phyloP scores from a whole-genome alignment of 2,888 invertebrate species.

The Lacanobia wlatinum region DNA sequence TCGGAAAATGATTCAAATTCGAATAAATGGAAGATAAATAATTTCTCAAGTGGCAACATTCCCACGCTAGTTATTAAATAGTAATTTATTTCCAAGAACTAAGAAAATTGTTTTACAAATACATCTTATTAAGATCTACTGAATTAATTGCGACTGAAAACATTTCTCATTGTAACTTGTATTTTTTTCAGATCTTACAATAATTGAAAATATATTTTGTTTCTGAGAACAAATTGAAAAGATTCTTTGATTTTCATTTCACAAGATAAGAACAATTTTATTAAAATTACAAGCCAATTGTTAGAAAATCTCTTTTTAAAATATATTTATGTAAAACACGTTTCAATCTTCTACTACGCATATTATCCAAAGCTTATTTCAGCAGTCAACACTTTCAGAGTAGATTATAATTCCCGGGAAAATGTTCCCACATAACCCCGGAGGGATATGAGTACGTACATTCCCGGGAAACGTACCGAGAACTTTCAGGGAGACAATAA shows the following conservation, averaged over 20 bases:
- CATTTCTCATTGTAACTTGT: background rate
- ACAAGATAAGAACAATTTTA: background rate
- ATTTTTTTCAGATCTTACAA: background rate
- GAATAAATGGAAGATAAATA: conserved; percentile 43
- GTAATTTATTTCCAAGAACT: conserved; percentile 28
- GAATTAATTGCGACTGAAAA: conserved; percentile 2
- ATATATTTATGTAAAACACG: background rate
- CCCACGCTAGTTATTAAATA: conserved; percentile 20
- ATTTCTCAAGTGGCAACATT: conserved; percentile 16
- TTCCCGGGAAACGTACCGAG: conserved; percentile 11
- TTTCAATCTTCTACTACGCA: background rate
- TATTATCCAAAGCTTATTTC: conserved; percentile 23
- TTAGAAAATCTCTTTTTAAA: background rate
- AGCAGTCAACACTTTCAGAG: conserved; percentile 4
- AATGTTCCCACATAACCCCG: conserved; percentile 7
- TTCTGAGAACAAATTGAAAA: background rate
- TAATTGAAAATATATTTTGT: conserved; percentile 5
- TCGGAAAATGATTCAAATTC: conserved; percentile 5
- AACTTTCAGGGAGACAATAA: conserved; percentile 39
- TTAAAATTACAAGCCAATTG: background rate
- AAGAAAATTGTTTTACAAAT: conserved; percentile 11
- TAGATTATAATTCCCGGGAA: conserved; percentile 19
- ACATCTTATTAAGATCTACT: background rate
- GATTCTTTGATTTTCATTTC: background rate
- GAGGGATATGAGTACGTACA: background rate